Evolutionary conservation across 2,797 vertebrate genomes (phyloP).

Genomic region (Epinephelus malabaricus): DNA sequence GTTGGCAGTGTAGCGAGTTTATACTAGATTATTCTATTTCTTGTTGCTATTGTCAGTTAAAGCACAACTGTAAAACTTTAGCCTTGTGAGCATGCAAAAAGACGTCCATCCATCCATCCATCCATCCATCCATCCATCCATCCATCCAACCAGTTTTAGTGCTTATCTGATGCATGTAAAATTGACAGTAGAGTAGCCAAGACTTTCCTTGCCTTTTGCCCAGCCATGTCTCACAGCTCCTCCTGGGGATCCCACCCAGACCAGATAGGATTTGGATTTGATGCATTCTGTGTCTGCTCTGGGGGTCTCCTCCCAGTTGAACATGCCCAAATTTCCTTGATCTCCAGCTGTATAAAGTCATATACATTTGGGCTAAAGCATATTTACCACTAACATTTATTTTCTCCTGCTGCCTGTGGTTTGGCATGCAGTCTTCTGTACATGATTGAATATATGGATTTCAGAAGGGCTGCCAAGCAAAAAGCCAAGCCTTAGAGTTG

Average conservation of each 20-base stretch:
- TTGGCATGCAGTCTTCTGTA: slow-evolving; percentile 3
- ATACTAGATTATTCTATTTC: background rate
- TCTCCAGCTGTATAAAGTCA: background rate
- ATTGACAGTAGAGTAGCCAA: background rate
- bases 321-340: background rate
- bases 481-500: background rate
- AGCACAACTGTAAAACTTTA: background rate
- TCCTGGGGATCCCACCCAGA: background rate
- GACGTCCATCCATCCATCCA: background rate
- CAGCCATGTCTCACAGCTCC: background rate
- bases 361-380: background rate
- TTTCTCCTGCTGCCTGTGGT: background rate
- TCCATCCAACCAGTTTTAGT: background rate
- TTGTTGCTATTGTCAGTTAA: background rate
- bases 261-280: background rate
- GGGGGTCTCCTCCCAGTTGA: background rate
- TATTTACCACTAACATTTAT: slow-evolving; percentile 6
- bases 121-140: too few relatives aligned
- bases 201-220: background rate
- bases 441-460: slow-evolving; percentile 24
- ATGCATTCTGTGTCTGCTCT: background rate
- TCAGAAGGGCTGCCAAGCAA: slow-evolving; percentile 15
- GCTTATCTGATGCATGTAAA: background rate
- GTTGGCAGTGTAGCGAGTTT: background rate
- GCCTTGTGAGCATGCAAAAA: background rate